Base-by-base conservation (phyloP, 2,888 invertebrate species). In the Polydrusus cervinus region DNA sequence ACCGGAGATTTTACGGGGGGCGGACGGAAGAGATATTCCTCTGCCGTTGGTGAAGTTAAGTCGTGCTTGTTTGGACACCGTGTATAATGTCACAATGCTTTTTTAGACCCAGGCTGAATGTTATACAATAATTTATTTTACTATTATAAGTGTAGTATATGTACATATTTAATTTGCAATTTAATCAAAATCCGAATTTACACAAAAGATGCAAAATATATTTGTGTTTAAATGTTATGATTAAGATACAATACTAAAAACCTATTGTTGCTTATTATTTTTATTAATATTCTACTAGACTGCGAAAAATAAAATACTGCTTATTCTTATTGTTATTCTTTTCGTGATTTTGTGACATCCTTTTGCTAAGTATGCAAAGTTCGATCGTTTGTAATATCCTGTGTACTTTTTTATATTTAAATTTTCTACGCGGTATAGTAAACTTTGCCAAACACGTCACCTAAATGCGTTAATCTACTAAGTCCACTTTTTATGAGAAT, bases 351-450 rank as follows among this genome's bases (percentile, higher is more conserved):
- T 61, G 55, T 61, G 38, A 70, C 74, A 69, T 74, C 69, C 69
- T 74, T 66, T 74, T 53, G 74, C 74, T 57, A 60, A 57, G 49
- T 74, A 74, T 74, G 74, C 69, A 74, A 74, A 74, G 55, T 71
- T 60, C 45, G 71, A 70, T 61, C 16, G 69, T 53, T 25, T 38
- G 71, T 60, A 64, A 71, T 64, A 55, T 71, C 71, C 71, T 71
- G 71, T 55, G 57, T 9, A 51, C 53, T 34, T 14, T 66, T 65
- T 51, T 51, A 30, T 16, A 47, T 66, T 47, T 51, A 49, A 60
- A 60, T 60, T 40, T 38, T 38, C 11, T 60, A 60, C 57, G 3
- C 11, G 18, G 16, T 38, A 16, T 3, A 30, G 0, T 30, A 7
- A 51, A 51, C 5, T 51, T 47, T 47, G 47, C 47, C 14, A 8